These are phyloP conservation scores for Hydractinia symbiolongicarpus DNA, from an alignment of 30 jellyfish, hydroid and myxozoan genomes.

Conservation along the genomic window DNA sequence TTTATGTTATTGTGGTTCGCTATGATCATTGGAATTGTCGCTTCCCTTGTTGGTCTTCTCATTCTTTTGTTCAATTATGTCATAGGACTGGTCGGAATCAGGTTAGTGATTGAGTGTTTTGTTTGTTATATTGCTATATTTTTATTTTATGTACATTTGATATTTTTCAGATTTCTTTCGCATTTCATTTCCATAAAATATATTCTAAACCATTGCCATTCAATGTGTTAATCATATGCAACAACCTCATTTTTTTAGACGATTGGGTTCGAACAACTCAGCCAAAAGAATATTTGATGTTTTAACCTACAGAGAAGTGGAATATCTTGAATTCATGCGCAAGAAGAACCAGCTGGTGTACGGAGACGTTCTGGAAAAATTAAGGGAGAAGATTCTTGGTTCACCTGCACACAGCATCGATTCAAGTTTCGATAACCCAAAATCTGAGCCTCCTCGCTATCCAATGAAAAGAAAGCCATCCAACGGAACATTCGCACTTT, in stretches of 20 bases:
- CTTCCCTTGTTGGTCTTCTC: constrained; percentile 21
- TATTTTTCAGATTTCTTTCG: too few relatives aligned
- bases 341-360: constrained; percentile 10
- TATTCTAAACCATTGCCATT: too few relatives aligned
- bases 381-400: constrained; percentile 10
- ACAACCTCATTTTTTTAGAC: too few relatives aligned
- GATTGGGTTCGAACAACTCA: too few relatives aligned
- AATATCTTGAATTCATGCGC: constrained; percentile 23
- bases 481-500: not conserved
- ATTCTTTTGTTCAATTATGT: constrained; percentile 17
- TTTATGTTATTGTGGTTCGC: constrained; percentile 32
- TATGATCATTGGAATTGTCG: constrained; percentile 29
- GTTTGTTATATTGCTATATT: too few relatives aligned
- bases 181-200: too few relatives aligned
- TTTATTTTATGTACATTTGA: too few relatives aligned
- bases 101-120: constrained; percentile 6
- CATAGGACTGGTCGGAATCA: constrained; percentile 28
- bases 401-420: constrained; percentile 15
- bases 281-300: constrained; percentile 5
- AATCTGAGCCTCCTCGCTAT: not conserved
- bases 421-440: constrained; percentile 10
- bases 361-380: constrained; percentile 18
- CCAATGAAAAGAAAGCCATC: constrained; percentile 1
- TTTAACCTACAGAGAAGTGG: constrained; percentile 20
- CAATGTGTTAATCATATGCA: too few relatives aligned